Evolutionary conservation across 2,888 invertebrate species (phyloP), one percentile per base, ranked within the genome.

Genomic region (Oscheius sp.): DNA sequence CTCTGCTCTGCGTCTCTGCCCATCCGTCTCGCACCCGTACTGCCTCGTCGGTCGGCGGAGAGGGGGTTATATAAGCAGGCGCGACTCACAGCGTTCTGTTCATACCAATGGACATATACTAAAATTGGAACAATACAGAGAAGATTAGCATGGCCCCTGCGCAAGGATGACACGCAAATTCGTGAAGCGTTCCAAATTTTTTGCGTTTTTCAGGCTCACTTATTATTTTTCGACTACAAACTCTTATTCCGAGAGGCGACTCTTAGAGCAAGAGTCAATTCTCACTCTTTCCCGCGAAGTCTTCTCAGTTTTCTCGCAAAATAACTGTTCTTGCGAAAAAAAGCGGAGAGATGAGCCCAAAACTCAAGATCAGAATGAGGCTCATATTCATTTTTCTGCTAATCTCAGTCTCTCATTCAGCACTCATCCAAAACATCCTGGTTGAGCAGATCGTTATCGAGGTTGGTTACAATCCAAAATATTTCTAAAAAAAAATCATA

Each of bases 161-260:
- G 93, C 93, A 94, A 94, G 94, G 93, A 94, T 94, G 93, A 94
- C 93, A 94, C 93, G 93, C 93, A 94, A 94, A 94, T 93, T 94
- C 94, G 93, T 93, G 70, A 70, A 70, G 70, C 70, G 70, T 70
- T 70, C 70, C 70, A 70, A 70, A 58, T 70, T 70, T 70, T 70
- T 70, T 70, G 75, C 48, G 32, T 11, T 68, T 68, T 68, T 68
- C 1, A 21, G 21, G 21, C 21, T 21, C 21, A 21, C 21, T 21
- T 0, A 0, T 21, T 21, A 0, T 21, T 21, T 21, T 21, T 21
- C 21, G 21, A 21, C 21, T 21, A 21, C 21, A 21, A 21, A 21
- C 21, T 21, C n/a, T n/a, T n/a, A n/a, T n/a, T 21, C 21, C 21
- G 21, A 21, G 21, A 21, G 21, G 21, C 21, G 21, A 21, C 21